phyloP scores from a whole-genome alignment of 2,888 invertebrate species.

The Acronicta psi region DNA sequence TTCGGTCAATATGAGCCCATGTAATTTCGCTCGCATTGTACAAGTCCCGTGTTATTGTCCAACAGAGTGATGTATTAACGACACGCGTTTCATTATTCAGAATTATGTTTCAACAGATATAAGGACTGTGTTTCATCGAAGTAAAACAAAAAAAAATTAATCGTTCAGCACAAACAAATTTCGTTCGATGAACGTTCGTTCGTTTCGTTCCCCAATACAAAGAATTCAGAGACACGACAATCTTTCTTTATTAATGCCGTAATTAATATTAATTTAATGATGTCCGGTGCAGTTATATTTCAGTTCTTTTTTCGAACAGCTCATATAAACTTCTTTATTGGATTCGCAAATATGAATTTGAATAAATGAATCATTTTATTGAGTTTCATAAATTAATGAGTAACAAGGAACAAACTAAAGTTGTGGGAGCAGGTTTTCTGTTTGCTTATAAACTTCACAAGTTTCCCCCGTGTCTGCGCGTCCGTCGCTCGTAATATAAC shows the following conservation, averaged over 20 bases:
- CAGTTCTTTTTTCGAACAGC: conserved; percentile 34
- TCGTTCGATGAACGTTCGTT: conserved; percentile 18
- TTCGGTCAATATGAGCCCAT: conserved; percentile 74
- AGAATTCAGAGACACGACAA: conserved; percentile 41
- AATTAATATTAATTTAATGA: conserved; percentile 53
- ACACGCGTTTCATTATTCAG: conserved; percentile 72
- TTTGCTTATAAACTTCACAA: conserved; percentile 39
- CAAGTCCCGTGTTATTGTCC: conserved; percentile 75
- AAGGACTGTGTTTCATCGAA: conserved; percentile 53
- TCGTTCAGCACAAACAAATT: conserved; percentile 46
- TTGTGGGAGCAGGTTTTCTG: conserved; percentile 43
- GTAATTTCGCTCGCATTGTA: conserved; percentile 80
- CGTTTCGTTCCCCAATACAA: conserved; percentile 39
- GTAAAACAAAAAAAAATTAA: conserved; percentile 43
- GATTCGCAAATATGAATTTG: conserved; percentile 31
- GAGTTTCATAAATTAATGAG: conserved; percentile 45
- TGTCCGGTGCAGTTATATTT: conserved; percentile 40
- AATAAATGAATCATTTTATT: conserved; percentile 52
- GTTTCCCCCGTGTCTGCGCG: conserved; percentile 25
- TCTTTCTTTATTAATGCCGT: conserved; percentile 48
- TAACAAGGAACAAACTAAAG: conserved; percentile 36
- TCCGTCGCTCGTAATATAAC: conserved; percentile 40
- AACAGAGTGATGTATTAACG: conserved; percentile 73
- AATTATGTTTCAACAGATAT: conserved; percentile 66
- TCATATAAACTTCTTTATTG: conserved; percentile 42